A percentile compares a stretch with the other conserved stretches of the same genome.
These are phyloP conservation scores for Synaphobranchus kaupii DNA, from an alignment of 2,797 vertebrate genomes.

Conservation along the genomic window DNA sequence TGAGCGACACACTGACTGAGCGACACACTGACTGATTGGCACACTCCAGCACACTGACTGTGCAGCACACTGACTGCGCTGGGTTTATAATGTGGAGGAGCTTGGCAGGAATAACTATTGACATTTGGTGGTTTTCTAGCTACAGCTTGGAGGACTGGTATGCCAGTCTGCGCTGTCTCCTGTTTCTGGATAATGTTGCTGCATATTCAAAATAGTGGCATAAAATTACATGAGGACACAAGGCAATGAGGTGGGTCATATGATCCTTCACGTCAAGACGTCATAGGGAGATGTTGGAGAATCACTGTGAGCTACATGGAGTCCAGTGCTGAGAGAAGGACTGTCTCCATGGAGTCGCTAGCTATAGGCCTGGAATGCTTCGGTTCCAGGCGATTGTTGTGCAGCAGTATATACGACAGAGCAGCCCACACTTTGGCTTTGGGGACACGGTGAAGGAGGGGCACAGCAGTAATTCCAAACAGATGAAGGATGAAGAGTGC, in stretches of 20 bases:
- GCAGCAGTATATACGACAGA: background rate
- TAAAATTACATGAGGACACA: no score
- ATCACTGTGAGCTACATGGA: background rate
- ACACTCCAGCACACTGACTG: no score
- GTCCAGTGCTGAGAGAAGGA: background rate
- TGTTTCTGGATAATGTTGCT: no score
- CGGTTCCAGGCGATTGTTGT: background rate
- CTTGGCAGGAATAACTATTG: no score
- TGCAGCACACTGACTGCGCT: background rate
- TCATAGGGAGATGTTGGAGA: background rate
- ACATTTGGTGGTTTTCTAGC: no score
- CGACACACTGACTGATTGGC: no score
- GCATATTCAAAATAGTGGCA: no score
- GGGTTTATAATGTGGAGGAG: no score
- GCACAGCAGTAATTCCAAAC: background rate
- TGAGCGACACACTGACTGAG: no score
- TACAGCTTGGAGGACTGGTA: no score
- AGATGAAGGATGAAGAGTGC: constrained; percentile 10
- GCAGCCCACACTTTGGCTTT: background rate
- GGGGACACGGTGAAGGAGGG: background rate
- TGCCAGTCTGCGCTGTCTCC: no score
- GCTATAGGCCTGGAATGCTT: background rate
- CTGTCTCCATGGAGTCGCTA: background rate
- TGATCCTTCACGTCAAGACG: background rate
- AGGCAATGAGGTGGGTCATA: background rate